phyloP scores from a whole-genome alignment of 2,113 vertebrate genomes.

The Petrocephalus microphthalmus region DNA sequence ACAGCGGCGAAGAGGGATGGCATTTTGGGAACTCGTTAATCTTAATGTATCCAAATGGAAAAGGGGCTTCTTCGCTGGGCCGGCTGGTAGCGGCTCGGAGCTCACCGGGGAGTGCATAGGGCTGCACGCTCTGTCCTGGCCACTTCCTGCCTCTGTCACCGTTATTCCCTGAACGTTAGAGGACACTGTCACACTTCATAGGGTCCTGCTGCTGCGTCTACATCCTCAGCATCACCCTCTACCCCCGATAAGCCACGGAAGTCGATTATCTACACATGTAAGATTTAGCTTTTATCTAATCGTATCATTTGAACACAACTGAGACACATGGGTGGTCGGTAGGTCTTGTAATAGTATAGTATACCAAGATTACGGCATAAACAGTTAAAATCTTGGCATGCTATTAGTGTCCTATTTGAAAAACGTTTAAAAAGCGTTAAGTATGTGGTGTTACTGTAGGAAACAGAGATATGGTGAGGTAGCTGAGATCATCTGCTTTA shows the following conservation, averaged over 20 bases:
- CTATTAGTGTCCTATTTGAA: background rate
- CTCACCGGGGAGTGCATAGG: background rate
- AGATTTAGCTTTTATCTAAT: background rate
- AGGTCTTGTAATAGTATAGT: background rate
- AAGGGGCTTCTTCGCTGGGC: conserved; percentile 5
- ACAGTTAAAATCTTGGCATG: background rate
- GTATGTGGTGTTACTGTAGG: background rate
- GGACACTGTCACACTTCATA: background rate
- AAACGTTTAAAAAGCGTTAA: background rate
- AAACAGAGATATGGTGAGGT: background rate
- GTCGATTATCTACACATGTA: background rate
- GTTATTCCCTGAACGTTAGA: background rate
- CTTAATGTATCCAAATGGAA: conserved; percentile 23
- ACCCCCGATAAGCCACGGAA: background rate
- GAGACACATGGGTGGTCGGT: background rate
- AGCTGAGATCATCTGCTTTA: background rate
- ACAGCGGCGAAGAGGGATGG: conserved; percentile 30
- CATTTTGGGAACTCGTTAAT: conserved; percentile 28
- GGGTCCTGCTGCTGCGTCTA: background rate
- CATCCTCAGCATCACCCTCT: background rate
- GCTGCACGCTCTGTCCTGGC: background rate
- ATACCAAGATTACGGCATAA: too few species aligned
- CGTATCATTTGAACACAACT: background rate
- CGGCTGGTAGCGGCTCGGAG: background rate
- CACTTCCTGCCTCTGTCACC: background rate